A percentile compares a stretch with the other conserved stretches of the same genome.
phyloP scores from a whole-genome alignment of 1,140 invertebrate species.

The Bombus affinis region DNA sequence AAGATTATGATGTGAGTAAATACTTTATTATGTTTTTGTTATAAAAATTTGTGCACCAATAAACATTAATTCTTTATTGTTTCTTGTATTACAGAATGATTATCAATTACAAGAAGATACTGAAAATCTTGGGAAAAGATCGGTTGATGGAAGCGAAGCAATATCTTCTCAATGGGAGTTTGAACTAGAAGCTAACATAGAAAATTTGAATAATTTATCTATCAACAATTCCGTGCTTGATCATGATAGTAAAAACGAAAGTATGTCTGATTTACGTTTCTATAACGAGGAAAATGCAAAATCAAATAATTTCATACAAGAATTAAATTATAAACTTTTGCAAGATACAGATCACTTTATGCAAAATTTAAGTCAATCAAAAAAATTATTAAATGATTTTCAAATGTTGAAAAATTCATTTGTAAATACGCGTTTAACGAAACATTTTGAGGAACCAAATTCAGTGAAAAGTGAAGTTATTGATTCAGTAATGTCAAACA shows the following conservation, averaged over 20 bases:
- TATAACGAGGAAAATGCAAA: slow-evolving; percentile 16
- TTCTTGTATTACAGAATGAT: slow-evolving; percentile 68
- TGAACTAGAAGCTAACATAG: slow-evolving; percentile 76
- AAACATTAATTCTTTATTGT: neutral
- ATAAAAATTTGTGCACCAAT: neutral
- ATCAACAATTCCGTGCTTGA: slow-evolving; percentile 51
- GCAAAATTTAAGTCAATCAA: slow-evolving; percentile 30
- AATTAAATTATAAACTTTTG: slow-evolving; percentile 16
- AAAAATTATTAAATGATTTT: slow-evolving; percentile 28
- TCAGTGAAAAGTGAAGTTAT: slow-evolving; percentile 69
- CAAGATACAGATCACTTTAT: slow-evolving; percentile 17
- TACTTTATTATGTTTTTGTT: neutral
- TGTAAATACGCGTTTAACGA: slow-evolving; percentile 4
- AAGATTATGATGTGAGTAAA: slow-evolving; percentile 73
- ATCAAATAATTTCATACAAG: slow-evolving; percentile 1
- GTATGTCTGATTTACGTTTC: slow-evolving; percentile 31
- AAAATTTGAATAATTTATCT: slow-evolving; percentile 75
- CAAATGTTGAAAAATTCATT: slow-evolving; percentile 20
- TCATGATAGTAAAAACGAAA: slow-evolving; percentile 22
- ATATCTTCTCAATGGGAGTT: slow-evolving; percentile 79
- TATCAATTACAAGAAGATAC: slow-evolving; percentile 64
- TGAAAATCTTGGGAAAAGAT: slow-evolving; percentile 75
- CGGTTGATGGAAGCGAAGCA: slow-evolving; percentile 79
- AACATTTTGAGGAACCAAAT: slow-evolving; percentile 63
- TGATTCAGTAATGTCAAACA: slow-evolving; percentile 66